Conservation (phyloP, 2,113 vertebrate species). For the Rhea americana region DNA sequence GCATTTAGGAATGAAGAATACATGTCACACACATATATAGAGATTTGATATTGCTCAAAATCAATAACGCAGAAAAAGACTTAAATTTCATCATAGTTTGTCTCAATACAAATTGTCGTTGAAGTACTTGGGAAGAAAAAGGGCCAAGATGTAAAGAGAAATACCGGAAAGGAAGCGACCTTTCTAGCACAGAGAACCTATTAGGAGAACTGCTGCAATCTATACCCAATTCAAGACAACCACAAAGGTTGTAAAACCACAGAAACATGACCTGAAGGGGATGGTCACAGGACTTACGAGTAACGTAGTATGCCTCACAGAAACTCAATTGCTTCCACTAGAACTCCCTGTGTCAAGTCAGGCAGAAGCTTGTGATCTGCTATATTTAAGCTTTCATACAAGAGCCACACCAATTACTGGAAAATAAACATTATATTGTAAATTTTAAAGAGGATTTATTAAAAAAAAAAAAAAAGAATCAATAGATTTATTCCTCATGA, state of each 20-base stretch:
- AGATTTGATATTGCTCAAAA: neutral
- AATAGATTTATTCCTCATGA: neutral
- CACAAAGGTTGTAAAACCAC: neutral
- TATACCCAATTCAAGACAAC: neutral
- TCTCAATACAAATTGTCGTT: neutral
- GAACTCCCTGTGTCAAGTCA: neutral
- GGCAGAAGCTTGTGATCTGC: neutral
- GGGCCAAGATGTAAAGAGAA: accelerated
- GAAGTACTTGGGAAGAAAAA: neutral
- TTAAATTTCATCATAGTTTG: neutral
- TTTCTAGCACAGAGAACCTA: neutral
- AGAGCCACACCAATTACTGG: neutral
- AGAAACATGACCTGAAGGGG: neutral
- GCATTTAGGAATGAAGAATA: neutral
- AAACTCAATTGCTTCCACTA: neutral
- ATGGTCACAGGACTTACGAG: neutral
- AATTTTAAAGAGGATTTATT: neutral
- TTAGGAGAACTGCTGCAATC: neutral
- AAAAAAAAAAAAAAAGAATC: neutral
- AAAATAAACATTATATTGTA: neutral
- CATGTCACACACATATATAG: accelerated
- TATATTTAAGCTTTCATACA: neutral
- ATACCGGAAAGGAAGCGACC: neutral
- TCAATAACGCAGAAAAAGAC: neutral
- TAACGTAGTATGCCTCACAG: neutral